Evolutionary conservation across 1,140 invertebrate species (phyloP).

Genomic region (Papilio glaucus): DNA sequence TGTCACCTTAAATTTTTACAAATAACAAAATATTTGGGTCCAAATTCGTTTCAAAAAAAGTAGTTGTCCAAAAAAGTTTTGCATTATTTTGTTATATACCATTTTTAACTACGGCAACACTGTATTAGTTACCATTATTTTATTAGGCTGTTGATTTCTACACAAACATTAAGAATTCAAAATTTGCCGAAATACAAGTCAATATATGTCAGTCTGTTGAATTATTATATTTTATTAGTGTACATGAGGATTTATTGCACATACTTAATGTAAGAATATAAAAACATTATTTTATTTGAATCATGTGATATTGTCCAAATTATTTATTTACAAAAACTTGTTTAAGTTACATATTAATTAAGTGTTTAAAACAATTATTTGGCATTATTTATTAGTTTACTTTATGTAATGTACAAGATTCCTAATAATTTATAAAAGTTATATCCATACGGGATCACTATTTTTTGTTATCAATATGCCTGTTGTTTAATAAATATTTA

Average conservation of each 20-base stretch:
- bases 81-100: neutral
- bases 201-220: neutral
- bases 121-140: neutral
- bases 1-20: neutral
- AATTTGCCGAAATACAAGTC: neutral
- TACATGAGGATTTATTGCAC: neutral
- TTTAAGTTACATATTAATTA: conserved; percentile 24
- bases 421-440: conserved; percentile 52
- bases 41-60: too few species aligned
- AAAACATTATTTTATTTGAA: neutral
- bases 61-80: neutral
- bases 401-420: conserved; percentile 54
- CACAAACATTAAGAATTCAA: neutral
- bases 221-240: conserved; percentile 10
- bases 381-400: conserved; percentile 36
- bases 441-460: conserved; percentile 49
- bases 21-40: neutral
- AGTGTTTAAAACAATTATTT: neutral
- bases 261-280: neutral
- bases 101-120: neutral
- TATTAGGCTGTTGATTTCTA: neutral
- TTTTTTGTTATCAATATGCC: conserved; percentile 46
- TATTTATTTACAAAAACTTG: conserved; percentile 35
- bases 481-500: conserved; percentile 64
- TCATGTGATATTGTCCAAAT: conserved; percentile 35